phyloP scores from a whole-genome alignment of 2,888 invertebrate genomes.

The Periphyllus acericola region DNA sequence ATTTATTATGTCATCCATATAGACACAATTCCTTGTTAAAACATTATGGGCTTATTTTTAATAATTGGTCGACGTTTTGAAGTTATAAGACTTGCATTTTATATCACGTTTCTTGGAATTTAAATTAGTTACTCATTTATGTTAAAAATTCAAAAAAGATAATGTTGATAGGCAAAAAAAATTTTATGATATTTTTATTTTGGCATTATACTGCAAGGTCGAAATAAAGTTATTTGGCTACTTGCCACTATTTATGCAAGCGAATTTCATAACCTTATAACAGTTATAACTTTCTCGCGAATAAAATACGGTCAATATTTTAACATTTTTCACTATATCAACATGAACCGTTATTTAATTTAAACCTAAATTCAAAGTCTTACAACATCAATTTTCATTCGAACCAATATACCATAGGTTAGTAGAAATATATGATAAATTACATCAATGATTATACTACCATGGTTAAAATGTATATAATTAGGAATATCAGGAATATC shows the following conservation, averaged over 20 bases:
- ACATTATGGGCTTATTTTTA: too few relatives aligned
- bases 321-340: neutral
- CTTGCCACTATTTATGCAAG: constrained; percentile 19
- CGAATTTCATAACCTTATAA: constrained; percentile 5
- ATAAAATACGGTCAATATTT: neutral
- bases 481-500: too few relatives aligned
- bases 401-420: too few relatives aligned
- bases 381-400: too few relatives aligned
- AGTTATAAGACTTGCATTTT: neutral
- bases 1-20: neutral
- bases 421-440: too few relatives aligned
- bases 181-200: neutral
- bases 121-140: neutral
- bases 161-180: neutral
- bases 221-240: neutral
- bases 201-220: constrained; percentile 11
- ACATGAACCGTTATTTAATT: neutral
- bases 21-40: too few relatives aligned
- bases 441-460: too few relatives aligned
- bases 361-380: neutral
- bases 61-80: too few relatives aligned
- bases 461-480: too few relatives aligned
- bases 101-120: neutral
- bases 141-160: neutral
- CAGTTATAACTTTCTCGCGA: constrained; percentile 9